Evolutionary conservation across 2,113 vertebrate genomes (phyloP), one percentile per base, ranked within the genome.

Genomic region (Sinocyclocheilus grahami): DNA sequence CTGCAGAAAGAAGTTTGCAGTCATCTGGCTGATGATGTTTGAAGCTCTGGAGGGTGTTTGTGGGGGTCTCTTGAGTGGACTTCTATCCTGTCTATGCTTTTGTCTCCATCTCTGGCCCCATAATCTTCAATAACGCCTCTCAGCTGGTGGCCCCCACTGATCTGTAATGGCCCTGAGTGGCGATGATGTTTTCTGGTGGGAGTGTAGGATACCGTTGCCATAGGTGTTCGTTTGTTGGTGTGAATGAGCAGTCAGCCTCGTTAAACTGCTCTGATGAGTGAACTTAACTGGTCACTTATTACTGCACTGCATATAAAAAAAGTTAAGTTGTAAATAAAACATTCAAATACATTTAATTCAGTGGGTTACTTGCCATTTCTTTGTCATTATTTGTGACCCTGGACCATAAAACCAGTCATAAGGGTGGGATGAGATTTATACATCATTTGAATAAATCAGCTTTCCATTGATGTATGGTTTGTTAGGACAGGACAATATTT

Each of bases 81-180:
- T 22, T 86, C 71, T 72, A 20, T 72, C 63, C 62, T 63, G 76
- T 79, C 27, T 55, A 37, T 63, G 74, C 46, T 85, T 42, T 85
- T 78, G 85, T 75, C 27, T 75, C 30, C 33, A 60, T 81, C n/a
- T 62, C 37, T 51, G 79, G 37, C 24, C 53, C 78, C 65, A n/a
- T 82, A 89, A 90, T 92, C 92, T 90, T 92, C 92, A 91, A 90
- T 91, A 92, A 93, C 91, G 91, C 91, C 89, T 91, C 86, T 86
- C 92, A 90, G 91, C 93, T 94, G 93, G 90, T 93, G 92, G 88
- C 89, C 90, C 90, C 86, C 88, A 89, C 87, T 78, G 78, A 90
- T 89, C 86, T 46, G 55, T 33, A 77, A 75, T 77, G 69, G 30
- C 46, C 71, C 39, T 90, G 85, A 88, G 24, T 89, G 82, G 90